Evolutionary conservation across 2,113 vertebrate genomes (phyloP), one percentile per base, ranked within the genome.

Genomic region (Triplophysa tibetana): DNA sequence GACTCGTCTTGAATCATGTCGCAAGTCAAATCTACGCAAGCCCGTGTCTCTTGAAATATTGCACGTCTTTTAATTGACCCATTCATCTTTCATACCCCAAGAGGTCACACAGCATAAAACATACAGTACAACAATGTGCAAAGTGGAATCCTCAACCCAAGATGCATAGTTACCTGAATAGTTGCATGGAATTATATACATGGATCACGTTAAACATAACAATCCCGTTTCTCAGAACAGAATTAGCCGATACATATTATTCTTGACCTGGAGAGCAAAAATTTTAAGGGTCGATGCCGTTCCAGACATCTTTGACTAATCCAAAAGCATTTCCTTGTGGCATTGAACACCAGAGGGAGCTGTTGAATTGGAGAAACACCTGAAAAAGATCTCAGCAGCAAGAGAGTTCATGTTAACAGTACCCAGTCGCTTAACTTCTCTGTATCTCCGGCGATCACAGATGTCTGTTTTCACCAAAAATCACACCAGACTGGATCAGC

Each of bases 21-120:
- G 33, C 33, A 7, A 6, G 6, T 38, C 33, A 38, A 38, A 38
- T 54, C 14, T 6, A 54, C 16, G 14, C 5, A 6, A 19, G 14
- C 1, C 4, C 3, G 0, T 21, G 38, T n/a, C 65, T 48, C 43
- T 50, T n/a, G n/a, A 10, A 74, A 74, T 61, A 74, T 74, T 74
- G 56, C 70, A 75, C 72, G 63, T 75, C 23, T 75, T 14, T 63
- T 63, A 16, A 62, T 75, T 13, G 41, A 23, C 38, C 33, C 45
- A 8, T 9, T 5, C 14, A 60, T 74, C 54, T 10, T 61, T 23
- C n/a, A 61, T 12, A 9, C 29, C 17, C 26, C 2, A 58, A 12
- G 52, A 10, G 38, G 56, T 62, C 72, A 43, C 58, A 62, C 38
- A 48, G 41, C 14, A 48, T 75, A 73, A 38, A 58, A 60, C 19